Percentiles rank a stretch among this genome's conserved stretches.
phyloP scores from a whole-genome alignment of 2,797 vertebrate species.

The Bradypodion pumilum region DNA sequence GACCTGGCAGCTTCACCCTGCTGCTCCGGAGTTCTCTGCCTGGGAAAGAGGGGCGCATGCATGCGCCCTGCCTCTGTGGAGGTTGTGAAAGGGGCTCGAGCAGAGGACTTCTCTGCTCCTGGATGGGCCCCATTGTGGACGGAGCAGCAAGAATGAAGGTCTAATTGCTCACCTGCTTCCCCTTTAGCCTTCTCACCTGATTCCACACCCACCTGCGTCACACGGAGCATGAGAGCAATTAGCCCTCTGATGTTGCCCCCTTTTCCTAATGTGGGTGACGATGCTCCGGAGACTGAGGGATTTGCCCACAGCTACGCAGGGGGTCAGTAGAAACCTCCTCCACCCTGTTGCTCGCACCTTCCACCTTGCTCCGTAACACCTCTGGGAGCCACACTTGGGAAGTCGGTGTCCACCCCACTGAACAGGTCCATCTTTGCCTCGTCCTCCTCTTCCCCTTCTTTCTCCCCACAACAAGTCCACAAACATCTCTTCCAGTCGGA shows the following conservation, averaged over 20 bases:
- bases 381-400: background rate
- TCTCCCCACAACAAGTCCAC: background rate
- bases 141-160: no score
- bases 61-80: background rate
- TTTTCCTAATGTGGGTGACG: background rate
- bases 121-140: no score
- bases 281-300: background rate
- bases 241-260: background rate
- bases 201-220: background rate
- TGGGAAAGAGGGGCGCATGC: background rate
- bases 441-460: background rate
- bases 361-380: background rate
- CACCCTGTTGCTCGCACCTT: background rate
- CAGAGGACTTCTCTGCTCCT: no score
- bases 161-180: accelerated
- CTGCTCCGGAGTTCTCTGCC: background rate
- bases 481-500: no score
- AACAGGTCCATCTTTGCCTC: no score
- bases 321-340: no score
- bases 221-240: no score
- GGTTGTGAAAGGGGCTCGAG: no score
- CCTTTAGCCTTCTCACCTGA: accelerated
- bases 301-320: background rate
- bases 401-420: accelerated
- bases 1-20: background rate